phyloP scores from a whole-genome alignment of 2,113 vertebrate genomes.

The Leptobrachium ailaonicum region DNA sequence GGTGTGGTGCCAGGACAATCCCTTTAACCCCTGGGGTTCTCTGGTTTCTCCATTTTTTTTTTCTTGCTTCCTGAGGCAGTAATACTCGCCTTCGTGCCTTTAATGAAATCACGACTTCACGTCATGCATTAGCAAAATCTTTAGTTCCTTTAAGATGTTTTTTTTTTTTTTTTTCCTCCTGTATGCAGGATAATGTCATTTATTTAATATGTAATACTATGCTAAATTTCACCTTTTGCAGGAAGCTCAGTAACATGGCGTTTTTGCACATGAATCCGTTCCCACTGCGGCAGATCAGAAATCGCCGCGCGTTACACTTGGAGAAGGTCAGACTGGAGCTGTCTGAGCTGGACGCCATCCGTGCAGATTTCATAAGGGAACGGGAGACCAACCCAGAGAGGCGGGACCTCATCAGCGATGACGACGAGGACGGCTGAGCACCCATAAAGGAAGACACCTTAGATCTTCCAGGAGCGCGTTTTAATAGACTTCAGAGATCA shows the following conservation, averaged over 20 bases:
- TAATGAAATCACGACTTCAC: no score
- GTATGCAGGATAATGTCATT: no score
- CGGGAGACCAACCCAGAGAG: conserved; percentile 81
- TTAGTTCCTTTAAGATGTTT: no score
- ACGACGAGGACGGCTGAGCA: conserved; percentile 86
- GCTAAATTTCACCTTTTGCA: conserved; percentile 53
- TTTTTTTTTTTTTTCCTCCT: no score
- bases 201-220: background rate
- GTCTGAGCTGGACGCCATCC: conserved; percentile 90
- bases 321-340: conserved; percentile 94
- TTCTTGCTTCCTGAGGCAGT: no score
- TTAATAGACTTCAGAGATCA: conserved; percentile 4
- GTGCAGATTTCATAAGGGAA: conserved; percentile 90
- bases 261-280: conserved; percentile 97
- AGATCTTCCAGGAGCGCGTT: background rate
- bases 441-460: background rate
- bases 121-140: no score
- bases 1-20: no score
- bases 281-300: conserved; percentile 91
- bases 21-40: no score
- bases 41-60: no score
- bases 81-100: no score
- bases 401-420: conserved; percentile 87
- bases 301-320: conserved; percentile 86
- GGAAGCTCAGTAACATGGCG: conserved; percentile 88